Base-by-base conservation (phyloP, 2,888 invertebrate genomes). In the Marasmarcha lunaedactyla region DNA sequence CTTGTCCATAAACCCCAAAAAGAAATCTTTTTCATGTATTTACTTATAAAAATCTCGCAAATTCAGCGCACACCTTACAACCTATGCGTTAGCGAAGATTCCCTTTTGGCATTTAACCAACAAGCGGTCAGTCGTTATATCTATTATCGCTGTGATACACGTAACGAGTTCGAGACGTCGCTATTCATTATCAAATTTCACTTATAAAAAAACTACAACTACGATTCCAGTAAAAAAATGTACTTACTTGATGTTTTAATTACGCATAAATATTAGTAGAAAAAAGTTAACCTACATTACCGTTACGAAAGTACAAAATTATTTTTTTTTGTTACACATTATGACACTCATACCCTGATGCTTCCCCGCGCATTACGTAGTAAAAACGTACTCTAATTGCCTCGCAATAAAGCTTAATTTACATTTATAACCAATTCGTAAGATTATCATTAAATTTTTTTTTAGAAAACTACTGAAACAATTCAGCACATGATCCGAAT, bases 311-410 rank as follows among this genome's bases (percentile, higher is more conserved):
- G 76, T 83, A 83, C 79, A 83, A 81, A 83, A 77, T 59, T 65
- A 61, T 47, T 47, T 55, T 52, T 54, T 60, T 56, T 70, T 67
- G 65, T 67, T 73, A 78, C 68, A 69, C 73, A 67, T 72, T 71
- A 78, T 79, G 83, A 84, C 83, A 83, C 76, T 76, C 84, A 73
- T 83, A 84, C 84, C 84, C 84, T 84, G 84, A 76, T 81, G 66
- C 73, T 83, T 20, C 77, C 81, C 83, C 78, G 78, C 83, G 69
- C 76, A 61, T 71, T 73, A 70, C 66, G 67, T 72, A 66, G 66
- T 64, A 61, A 63, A 67, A 57, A 53, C 57, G 61, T 68, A 71
- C 49, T 63, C 65, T 76, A 73, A 74, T 77, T 77, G 72, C 77
- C 74, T 69, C 71, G 79, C 78, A 79, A 78, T 77, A 57, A 65